Evolutionary conservation across 2,888 invertebrate genomes (phyloP), one percentile per base, ranked within the genome.

Genomic region (Gymnoscelis rufifasciata): DNA sequence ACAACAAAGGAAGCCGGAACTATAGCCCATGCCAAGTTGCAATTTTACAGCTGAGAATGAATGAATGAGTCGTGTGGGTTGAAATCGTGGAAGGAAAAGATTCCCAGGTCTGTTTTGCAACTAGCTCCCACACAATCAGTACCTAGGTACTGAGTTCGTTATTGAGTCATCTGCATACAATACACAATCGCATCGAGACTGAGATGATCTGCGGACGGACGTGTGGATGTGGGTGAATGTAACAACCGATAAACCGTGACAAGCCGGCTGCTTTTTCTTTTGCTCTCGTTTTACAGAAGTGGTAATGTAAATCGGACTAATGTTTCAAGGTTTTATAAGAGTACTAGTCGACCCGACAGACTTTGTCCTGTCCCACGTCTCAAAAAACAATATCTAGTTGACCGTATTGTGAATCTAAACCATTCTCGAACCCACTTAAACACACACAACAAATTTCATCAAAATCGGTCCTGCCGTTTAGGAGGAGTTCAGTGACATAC

Each of bases 241-340:
- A 64, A 65, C 67, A 68, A 71, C 66, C 68, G 66, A 70, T 71
- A 68, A 64, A 59, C 56, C 61, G 58, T 64, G 56, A 59, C 56
- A 59, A 56, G 52, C 54, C 53, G 57, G 52, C 46, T 57, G 64
- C 70, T 70, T 73, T 72, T 73, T 71, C 69, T 74, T 72, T 73
- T 73, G 70, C 60, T 69, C 66, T 61, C 64, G 59, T 62, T 50
- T 27, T 39, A 52, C n/a, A n/a, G 53, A 59, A 54, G 47, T 56
- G 51, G 51, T 31, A 3, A 19, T 19, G 19, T 19, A 3, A 5
- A 19, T 5, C 19, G 19, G 19, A 3, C 19, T 19, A 19, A 2
- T 19, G 19, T 19, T 19, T 19, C 19, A 5, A 19, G 2, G 5
- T 19, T 19, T 19, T 5, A 19, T 2, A 3, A n/a, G n/a, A n/a